phyloP scores from a whole-genome alignment of 2,888 invertebrate species.

The Dasysyrphus albostriatus region DNA sequence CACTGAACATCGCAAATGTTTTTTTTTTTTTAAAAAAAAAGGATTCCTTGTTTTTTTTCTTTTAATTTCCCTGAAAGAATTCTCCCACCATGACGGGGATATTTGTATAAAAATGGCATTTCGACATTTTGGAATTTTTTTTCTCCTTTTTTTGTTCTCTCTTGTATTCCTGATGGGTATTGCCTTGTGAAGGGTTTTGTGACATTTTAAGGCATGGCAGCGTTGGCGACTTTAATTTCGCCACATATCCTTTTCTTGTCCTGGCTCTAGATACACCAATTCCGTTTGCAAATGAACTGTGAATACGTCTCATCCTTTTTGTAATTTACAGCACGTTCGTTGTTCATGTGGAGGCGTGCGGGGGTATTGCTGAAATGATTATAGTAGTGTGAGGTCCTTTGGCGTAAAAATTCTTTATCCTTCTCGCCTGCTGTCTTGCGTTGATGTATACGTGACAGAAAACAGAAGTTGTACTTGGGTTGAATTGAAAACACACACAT shows the following conservation, averaged over 20 bases:
- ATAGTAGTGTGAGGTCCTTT: slow-evolving; percentile 37
- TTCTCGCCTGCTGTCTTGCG: background rate
- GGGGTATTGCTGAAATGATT: slow-evolving; percentile 2
- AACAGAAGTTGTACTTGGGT: slow-evolving; percentile 54
- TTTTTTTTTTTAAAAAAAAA: slow-evolving; percentile 33
- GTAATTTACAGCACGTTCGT: slow-evolving; percentile 70
- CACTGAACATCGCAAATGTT: background rate
- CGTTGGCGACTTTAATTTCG: slow-evolving; percentile 57
- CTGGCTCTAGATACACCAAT: slow-evolving; percentile 31
- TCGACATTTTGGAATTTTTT: slow-evolving; percentile 59
- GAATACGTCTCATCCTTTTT: slow-evolving; percentile 60
- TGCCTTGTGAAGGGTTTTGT: slow-evolving; percentile 24
- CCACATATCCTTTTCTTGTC: slow-evolving; percentile 40
- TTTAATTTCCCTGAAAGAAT: slow-evolving; percentile 71
- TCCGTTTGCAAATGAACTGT: slow-evolving; percentile 72
- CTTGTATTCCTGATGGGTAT: background rate
- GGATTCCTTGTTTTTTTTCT: slow-evolving; percentile 31
- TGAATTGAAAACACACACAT: slow-evolving; percentile 51
- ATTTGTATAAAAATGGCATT: slow-evolving; percentile 38
- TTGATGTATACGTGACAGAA: slow-evolving; percentile 61
- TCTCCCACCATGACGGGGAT: slow-evolving; percentile 11
- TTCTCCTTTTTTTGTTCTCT: background rate
- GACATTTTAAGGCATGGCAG: slow-evolving; percentile 50
- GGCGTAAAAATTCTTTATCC: slow-evolving; percentile 37
- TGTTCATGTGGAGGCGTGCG: background rate